Conservation (phyloP, 2,113 vertebrate genomes). For the Astatoreochromis straeleni region DNA sequence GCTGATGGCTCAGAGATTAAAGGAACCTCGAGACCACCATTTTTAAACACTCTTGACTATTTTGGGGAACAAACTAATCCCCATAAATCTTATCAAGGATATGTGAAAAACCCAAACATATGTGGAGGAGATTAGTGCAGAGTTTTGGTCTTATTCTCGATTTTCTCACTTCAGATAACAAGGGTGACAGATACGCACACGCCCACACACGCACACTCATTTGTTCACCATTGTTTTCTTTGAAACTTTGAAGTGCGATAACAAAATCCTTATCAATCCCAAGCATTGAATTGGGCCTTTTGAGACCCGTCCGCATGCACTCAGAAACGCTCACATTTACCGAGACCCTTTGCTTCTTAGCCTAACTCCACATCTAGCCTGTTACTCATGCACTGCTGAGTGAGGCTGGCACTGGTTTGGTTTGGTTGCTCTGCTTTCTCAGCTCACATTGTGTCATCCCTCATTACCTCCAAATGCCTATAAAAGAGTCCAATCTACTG, state of each 20-base stretch:
- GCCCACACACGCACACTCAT: conserved; percentile 1
- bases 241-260: conserved; percentile 16
- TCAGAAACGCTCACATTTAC: not conserved
- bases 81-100: conserved; percentile 61
- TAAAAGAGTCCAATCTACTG: conserved; percentile 53
- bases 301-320: not conserved
- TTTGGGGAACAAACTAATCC: conserved; percentile 56
- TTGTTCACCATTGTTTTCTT: conserved; percentile 34
- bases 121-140: conserved; percentile 56
- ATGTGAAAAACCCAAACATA: conserved; percentile 54
- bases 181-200: not conserved
- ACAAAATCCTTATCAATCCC: conserved; percentile 18
- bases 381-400: not conserved
- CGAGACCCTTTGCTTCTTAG: not conserved
- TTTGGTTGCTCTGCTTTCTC: not conserved
- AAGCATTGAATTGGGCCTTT: not conserved
- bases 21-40: conserved; percentile 38
- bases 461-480: conserved; percentile 44
- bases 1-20: conserved; percentile 47
- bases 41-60: conserved; percentile 38
- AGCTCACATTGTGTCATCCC: not conserved
- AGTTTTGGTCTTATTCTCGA: conserved; percentile 34
- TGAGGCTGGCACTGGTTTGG: not conserved
- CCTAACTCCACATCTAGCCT: not conserved
- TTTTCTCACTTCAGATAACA: conserved; percentile 48